Evolutionary conservation across 2,113 vertebrate genomes (phyloP).

Genomic region (Tympanuchus pallidicinctus): DNA sequence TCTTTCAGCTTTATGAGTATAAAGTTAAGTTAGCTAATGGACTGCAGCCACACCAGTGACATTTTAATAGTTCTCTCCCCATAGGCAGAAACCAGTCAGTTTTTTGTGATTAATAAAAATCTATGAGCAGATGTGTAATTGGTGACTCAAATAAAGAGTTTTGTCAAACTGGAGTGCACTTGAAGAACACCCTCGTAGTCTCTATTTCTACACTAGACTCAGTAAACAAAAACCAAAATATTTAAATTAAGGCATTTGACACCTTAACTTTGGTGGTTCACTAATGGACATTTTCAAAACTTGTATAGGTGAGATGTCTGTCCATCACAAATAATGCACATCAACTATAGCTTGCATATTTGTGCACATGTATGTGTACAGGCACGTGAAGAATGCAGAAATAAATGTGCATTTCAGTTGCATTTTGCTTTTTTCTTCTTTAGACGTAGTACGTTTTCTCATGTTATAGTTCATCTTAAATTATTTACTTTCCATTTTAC

Average conservation of each 20-base stretch:
- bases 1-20: slow-evolving; percentile 59
- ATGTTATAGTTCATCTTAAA: slow-evolving; percentile 73
- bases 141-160: slow-evolving; percentile 33
- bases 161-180: background rate
- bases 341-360: background rate
- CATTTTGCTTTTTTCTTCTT: slow-evolving; percentile 52
- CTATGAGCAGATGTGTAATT: background rate
- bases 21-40: slow-evolving; percentile 71
- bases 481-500: slow-evolving; percentile 81
- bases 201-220: background rate
- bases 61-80: slow-evolving; percentile 69
- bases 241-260: background rate
- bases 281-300: background rate
- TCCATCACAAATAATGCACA: background rate
- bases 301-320: background rate
- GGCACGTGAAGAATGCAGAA: background rate
- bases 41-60: slow-evolving; percentile 64
- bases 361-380: background rate
- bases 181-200: background rate
- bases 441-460: slow-evolving; percentile 57
- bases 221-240: background rate
- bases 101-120: slow-evolving; percentile 8
- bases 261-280: background rate
- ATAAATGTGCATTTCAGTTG: background rate
- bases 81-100: slow-evolving; percentile 32